phyloP scores from a whole-genome alignment of 2,113 vertebrate genomes.

The Podarcis muralis region DNA sequence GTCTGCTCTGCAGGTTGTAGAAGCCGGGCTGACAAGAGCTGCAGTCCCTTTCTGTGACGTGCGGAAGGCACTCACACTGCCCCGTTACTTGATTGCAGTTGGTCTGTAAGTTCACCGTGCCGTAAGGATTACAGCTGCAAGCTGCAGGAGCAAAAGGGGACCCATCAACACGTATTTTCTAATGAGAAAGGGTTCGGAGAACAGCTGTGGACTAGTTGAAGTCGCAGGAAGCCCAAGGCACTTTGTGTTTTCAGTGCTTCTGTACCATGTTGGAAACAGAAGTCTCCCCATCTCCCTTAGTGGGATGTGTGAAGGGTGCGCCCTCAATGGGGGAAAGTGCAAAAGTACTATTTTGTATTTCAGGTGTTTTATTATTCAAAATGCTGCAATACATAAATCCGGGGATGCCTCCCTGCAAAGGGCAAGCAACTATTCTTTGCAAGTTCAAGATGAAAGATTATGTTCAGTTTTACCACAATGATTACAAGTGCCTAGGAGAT shows the following conservation, averaged over 20 bases:
- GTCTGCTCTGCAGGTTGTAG: constrained; percentile 89
- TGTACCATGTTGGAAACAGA: not conserved
- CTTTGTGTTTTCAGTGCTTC: not conserved
- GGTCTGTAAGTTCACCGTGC: constrained; percentile 79
- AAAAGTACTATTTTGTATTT: not conserved
- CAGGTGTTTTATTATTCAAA: not conserved
- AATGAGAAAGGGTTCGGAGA: not conserved
- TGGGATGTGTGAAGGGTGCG: not conserved
- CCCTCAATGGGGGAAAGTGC: not conserved
- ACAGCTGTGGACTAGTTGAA: not conserved
- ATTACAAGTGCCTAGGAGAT: not conserved
- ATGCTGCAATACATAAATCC: not conserved
- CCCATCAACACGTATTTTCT: rapidly evolving
- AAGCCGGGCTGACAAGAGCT: constrained; percentile 88
- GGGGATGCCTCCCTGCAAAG: not conserved
- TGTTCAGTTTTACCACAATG: not conserved
- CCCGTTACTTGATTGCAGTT: constrained; percentile 88
- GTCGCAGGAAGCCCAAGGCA: not conserved
- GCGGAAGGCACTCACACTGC: constrained; percentile 88
- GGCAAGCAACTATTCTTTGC: not conserved
- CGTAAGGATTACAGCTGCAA: constrained; percentile 85
- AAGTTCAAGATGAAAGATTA: not conserved
- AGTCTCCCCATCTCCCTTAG: not conserved
- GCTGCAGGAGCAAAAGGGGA: constrained; percentile 71
- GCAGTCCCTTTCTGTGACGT: constrained; percentile 88